Evolutionary conservation across 2,888 invertebrate genomes (phyloP).

Genomic region (Idaea aversata): DNA sequence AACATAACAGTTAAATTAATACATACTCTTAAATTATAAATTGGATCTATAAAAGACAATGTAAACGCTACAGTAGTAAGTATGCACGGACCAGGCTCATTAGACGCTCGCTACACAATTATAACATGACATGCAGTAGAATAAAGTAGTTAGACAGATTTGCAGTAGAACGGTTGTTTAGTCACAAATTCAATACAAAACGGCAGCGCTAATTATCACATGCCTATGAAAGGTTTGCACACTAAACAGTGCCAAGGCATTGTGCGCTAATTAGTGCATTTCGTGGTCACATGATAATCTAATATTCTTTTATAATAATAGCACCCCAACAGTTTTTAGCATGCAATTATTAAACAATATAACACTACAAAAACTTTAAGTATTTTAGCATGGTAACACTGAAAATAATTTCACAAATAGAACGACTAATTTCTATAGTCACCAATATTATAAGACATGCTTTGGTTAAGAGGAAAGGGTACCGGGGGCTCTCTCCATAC

Average conservation of each 20-base stretch:
- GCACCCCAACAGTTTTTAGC: constrained; percentile 9
- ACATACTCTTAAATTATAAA: background rate
- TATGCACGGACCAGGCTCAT: constrained; percentile 44
- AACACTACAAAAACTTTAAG: constrained; percentile 11
- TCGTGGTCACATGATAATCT: background rate
- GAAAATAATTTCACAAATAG: background rate
- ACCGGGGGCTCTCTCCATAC: too few species aligned
- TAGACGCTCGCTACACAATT: constrained; percentile 27
- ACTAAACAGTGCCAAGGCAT: background rate
- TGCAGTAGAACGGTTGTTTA: constrained; percentile 14
- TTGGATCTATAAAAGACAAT: constrained; percentile 8
- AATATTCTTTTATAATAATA: background rate
- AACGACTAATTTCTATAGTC: too few species aligned
- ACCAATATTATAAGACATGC: too few species aligned
- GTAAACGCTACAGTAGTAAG: constrained; percentile 11
- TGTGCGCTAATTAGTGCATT: background rate
- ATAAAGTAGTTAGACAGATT: constrained; percentile 17
- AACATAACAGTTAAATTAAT: background rate
- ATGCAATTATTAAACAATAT: constrained; percentile 8
- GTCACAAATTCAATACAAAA: background rate
- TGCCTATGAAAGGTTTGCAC: background rate
- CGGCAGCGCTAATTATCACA: background rate
- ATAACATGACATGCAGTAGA: constrained; percentile 27
- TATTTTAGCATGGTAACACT: constrained; percentile 25
- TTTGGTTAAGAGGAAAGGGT: too few species aligned